Evolutionary conservation across 2,888 invertebrate genomes (phyloP), one percentile per base, ranked within the genome.

Genomic region (Cantharis lateralis): DNA sequence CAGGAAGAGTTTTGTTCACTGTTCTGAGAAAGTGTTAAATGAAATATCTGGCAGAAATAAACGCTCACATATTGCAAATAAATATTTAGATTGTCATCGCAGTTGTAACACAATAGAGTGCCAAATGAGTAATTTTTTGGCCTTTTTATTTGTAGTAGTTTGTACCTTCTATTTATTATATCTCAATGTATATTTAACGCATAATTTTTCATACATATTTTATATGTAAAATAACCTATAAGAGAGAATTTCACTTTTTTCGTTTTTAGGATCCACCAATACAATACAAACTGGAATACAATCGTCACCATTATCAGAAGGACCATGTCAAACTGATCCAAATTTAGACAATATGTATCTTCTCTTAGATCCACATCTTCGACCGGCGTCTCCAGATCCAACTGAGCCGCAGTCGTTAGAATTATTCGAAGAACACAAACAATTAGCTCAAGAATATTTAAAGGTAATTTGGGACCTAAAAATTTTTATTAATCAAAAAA

Each of bases 371-470:
- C 93, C 94, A 0, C 94, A 95, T 84, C 89, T 96, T 75, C 91
- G 95, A 83, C 98, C 98, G 2, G 92, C 95, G 81, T 93, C 95
- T 62, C 97, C 98, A 15, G 95, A 96, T 89, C 91, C 93, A 82
- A 91, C 90, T 83, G 92, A 92, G 84, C 92, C 93, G 15, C 93
- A 95, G 87, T 98, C 97, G 72, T 92, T 95, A 87, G 91, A 93
- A 81, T 95, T 98, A 84, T 98, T 95, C 86, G 93, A 96, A 81
- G 95, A 97, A 84, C 97, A 98, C 87, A 95, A 95, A 85, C 91
- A 95, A 88, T 89, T 97, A 82, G 96, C 96, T 75, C 93, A 96
- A 87, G 95, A 97, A 88, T 97, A 96, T 89, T 91, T 97, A 76
- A 94, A 94, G 88, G 95, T 96, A 82, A 80, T 70, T 68, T 15